Evolutionary conservation across 1,140 invertebrate genomes (phyloP), one percentile per base, ranked within the genome.

Genomic region (Batillaria attramentaria): DNA sequence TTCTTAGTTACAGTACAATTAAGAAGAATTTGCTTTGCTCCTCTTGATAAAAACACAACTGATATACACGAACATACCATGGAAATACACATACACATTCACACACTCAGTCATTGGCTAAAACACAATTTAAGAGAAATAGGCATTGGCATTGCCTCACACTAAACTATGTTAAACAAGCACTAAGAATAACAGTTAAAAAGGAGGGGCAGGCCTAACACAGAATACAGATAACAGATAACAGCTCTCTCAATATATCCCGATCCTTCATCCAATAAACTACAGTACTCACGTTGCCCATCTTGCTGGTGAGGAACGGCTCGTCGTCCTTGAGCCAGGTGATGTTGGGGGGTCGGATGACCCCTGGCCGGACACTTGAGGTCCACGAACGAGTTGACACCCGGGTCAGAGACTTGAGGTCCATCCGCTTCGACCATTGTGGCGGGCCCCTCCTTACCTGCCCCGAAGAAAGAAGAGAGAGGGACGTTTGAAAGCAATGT

Each of bases 271-370:
- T 13, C n/a, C n/a, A n/a, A n/a, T n/a, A n/a, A n/a, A 50, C 46
- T 50, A 50, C 37, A 1, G 20, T 37, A 75, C 73, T 50, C 37
- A 75, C 73, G 35, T 65, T 62, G 46, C n/a, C 39, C 73, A 42
- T 75, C 54, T 65, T 75, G 54, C 37, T 42, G 33, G 35, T 31
- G n/a, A 3, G 18, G 28, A 93, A 93, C 18, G 92, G 92, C 35
- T 92, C 91, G 24, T 93, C 94, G 88, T 96, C 94, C 87, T 95
- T 95, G 24, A 93, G 92, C 96, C 96, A 97, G 1, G 94, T 95
- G 78, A 96, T 94, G 78, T 94, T 95, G 0, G 1, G 95, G 95
- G 33, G 92, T 92, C 0, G 95, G 95, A 86, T 94, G 94, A n/a
- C 95, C 94, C 37, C 90, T 85, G 8, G 94, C 93, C 33, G 92